phyloP scores from a whole-genome alignment of 2,888 invertebrate species.

The Pardosa pseudoannulata region DNA sequence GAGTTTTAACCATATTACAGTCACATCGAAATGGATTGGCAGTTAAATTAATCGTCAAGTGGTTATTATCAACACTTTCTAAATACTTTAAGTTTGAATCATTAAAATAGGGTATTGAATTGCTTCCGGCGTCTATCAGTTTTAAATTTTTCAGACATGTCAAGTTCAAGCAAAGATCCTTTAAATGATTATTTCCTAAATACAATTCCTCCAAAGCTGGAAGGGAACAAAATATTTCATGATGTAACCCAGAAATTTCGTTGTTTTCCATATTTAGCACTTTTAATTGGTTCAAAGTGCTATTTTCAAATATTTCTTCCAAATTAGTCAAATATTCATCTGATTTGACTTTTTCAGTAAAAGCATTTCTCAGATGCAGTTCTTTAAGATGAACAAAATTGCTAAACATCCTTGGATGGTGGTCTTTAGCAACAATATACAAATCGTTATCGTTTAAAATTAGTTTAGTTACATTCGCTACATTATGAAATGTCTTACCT shows the following conservation, averaged over 20 bases:
- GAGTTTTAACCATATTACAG: slow-evolving; percentile 80
- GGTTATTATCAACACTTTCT: slow-evolving; percentile 80
- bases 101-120: slow-evolving; percentile 82
- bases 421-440: slow-evolving; percentile 78
- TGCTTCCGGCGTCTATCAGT: slow-evolving; percentile 84
- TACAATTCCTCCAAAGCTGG: slow-evolving; percentile 84
- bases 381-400: slow-evolving; percentile 82
- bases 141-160: slow-evolving; percentile 83
- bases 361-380: slow-evolving; percentile 85
- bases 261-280: slow-evolving; percentile 87
- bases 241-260: slow-evolving; percentile 83
- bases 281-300: slow-evolving; percentile 82
- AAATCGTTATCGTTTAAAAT: slow-evolving; percentile 84
- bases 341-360: slow-evolving; percentile 79
- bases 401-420: slow-evolving; percentile 78
- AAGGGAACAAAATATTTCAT: slow-evolving; percentile 85
- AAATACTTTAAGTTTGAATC: slow-evolving; percentile 79
- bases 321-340: slow-evolving; percentile 75
- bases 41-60: slow-evolving; percentile 82
- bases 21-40: slow-evolving; percentile 85
- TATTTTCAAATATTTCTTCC: slow-evolving; percentile 83
- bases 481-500: slow-evolving; percentile 86
- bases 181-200: slow-evolving; percentile 81
- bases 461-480: slow-evolving; percentile 83
- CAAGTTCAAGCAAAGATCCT: slow-evolving; percentile 82